These are phyloP conservation scores for Takifugu bimaculatus DNA, from an alignment of 2,113 vertebrate species.

Conservation along the genomic window DNA sequence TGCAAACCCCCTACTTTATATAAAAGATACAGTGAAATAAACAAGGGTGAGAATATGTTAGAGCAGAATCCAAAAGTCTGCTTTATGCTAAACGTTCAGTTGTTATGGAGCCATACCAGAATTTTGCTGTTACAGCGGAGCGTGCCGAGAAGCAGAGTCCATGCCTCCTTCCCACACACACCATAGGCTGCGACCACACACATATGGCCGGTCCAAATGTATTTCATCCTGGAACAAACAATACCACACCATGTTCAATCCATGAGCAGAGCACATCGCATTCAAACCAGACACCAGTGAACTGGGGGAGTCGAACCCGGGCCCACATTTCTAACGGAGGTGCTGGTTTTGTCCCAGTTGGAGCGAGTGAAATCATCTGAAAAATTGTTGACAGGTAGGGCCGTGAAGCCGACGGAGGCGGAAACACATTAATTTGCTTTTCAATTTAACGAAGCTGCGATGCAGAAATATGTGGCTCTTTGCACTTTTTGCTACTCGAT, in stretches of 20 bases:
- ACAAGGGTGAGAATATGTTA: too few species aligned
- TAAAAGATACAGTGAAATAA: too few species aligned
- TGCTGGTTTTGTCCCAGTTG: too few species aligned
- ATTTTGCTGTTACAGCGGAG: slow-evolving; percentile 71
- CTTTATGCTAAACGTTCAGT: too few species aligned
- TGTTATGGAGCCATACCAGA: slow-evolving; percentile 48
- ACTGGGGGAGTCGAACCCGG: neutral
- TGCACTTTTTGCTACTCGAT: slow-evolving; percentile 46
- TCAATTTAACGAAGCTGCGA: slow-evolving; percentile 53
- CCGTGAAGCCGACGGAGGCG: slow-evolving; percentile 4
- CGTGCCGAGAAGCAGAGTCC: slow-evolving; percentile 77
- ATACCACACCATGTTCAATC: neutral
- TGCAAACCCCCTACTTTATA: too few species aligned
- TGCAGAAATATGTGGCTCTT: slow-evolving; percentile 47
- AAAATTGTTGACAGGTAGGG: slow-evolving; percentile 32
- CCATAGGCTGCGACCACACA: slow-evolving; percentile 89
- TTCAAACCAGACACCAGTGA: neutral
- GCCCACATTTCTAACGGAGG: too few species aligned
- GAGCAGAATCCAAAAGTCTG: too few species aligned
- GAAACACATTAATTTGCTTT: slow-evolving; percentile 47
- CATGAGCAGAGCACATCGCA: neutral
- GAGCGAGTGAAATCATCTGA: slow-evolving; percentile 23
- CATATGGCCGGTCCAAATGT: slow-evolving; percentile 98
- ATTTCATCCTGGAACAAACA: slow-evolving; percentile 86
- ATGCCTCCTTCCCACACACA: slow-evolving; percentile 82